Base-by-base conservation (phyloP, 2,888 invertebrate genomes). In the Timema podura region DNA sequence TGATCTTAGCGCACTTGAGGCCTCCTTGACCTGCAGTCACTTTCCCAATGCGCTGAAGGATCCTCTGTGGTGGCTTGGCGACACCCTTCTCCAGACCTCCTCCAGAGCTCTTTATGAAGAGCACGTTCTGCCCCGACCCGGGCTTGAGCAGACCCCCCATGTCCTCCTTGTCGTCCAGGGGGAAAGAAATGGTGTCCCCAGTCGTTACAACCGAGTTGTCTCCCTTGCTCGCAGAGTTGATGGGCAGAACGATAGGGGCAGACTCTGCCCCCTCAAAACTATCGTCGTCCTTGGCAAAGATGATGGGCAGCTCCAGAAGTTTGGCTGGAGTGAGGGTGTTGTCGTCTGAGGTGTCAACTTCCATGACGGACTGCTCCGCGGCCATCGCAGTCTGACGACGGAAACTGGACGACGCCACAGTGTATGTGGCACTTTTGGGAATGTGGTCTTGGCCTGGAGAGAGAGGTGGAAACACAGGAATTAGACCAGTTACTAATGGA, bases 251-350 rank as follows among this genome's bases (percentile, higher is more conserved):
- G 48, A 68, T 71, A 15, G 71, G 68, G 5, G 71, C 57, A 16
- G 57, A 61, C 0, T 61, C 47, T 11, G 66, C 45, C 13, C 69
- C 69, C 46, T 61, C 16, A 15, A 67, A 15, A 13, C 68, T 51
- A 47, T 72, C 72, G 30, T 73, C 73, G 57, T 77, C 77, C 66
- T 76, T 75, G 54, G 77, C 77, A 71, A 78, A 77, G 7, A 78
- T 77, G 44, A 78, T 76, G n/a, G 78, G 78, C 72, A 78, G 75
- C 61, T 77, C 76, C 44, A 78, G 74, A 64, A 78, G 75, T 67
- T 76, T 74, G 61, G 77, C 77, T 8, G 78, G 76, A 6, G 78
- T 77, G 10, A 77, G 65, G 13, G 72, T 30, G 59, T 72, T 67
- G 44, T 61, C 65, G 15, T 65, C 51, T 30, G 57, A 8, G 30